Base-by-base conservation (phyloP, 2,113 vertebrate genomes). In the Poeciliopsis prolifica region DNA sequence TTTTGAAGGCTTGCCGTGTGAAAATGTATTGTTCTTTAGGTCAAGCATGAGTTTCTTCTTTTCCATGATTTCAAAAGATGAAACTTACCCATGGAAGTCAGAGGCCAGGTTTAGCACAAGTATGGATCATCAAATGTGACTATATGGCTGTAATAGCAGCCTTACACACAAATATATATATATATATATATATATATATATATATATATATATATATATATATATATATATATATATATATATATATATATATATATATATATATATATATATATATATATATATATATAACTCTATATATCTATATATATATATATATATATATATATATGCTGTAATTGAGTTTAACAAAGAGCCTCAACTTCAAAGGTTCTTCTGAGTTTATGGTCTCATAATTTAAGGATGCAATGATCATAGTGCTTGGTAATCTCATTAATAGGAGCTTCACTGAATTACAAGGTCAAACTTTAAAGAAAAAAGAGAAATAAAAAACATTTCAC, bases 381-480 rank as follows among this genome's bases (percentile, higher is more conserved):
- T 54, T 24, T 54, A 24, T 6, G 8, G 8, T 24, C 51, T n/a
- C 9, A n/a, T 2, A 9, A 58, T n/a, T 58, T 63, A 48, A 65
- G 73, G 14, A 66, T 73, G 62, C 81, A 87, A 82, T 79, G 51
- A 87, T 70, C 65, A 75, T 77, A 77, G 78, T 42, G 73, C 63
- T 74, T 62, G 84, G 79, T 85, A 71, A 82, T 87, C 72, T 67
- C 70, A 62, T 82, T 88, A 86, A 85, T 68, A 70, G 51, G 68
- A 75, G 78, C 70, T 83, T 75, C 67, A 68, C 70, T 68, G 54
- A 12, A 28, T 78, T 78, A 80, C 28, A 79, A 85, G 44, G 65
- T 68, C 72, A 77, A 85, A 87, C 82, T 9, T 35, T 1, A 35
- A 35, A 33, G 7, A 33, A 33, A 33, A 33, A 33, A 33, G 1